A percentile compares a stretch with the other conserved stretches of the same genome.
Evolutionary conservation across 2,888 invertebrate genomes (phyloP).

Genomic region (Galeopsomyia nigrocyanea): DNA sequence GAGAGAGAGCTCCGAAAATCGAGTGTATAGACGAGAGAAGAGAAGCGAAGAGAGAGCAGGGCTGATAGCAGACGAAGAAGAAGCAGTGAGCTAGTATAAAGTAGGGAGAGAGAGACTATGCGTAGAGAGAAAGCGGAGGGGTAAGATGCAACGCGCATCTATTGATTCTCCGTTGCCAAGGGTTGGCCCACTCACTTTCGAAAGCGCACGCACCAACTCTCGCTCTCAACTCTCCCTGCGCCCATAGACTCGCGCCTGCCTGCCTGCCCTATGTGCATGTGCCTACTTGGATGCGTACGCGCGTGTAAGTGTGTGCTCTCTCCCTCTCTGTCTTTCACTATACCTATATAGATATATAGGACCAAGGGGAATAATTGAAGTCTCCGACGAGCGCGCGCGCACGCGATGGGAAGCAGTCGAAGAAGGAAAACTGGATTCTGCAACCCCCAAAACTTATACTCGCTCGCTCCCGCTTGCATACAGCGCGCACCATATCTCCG

Average conservation of each 20-base stretch:
- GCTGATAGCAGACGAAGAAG: neutral
- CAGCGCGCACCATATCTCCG: too few species aligned
- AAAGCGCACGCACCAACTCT: slow-evolving; percentile 53
- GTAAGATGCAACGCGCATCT: slow-evolving; percentile 67
- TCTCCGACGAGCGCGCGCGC: slow-evolving; percentile 2
- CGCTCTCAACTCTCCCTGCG: slow-evolving; percentile 5
- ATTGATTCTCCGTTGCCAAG: slow-evolving; percentile 66
- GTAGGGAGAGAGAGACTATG: slow-evolving; percentile 35
- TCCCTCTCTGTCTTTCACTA: too few species aligned
- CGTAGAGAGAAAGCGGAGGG: slow-evolving; percentile 51
- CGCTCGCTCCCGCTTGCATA: too few species aligned
- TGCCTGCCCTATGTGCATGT: too few species aligned
- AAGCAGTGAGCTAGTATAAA: neutral
- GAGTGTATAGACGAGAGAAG: slow-evolving; percentile 3
- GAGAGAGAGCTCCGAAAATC: slow-evolving; percentile 29
- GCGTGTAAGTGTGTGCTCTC: too few species aligned
- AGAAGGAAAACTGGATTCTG: slow-evolving; percentile 55
- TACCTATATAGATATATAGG: neutral
- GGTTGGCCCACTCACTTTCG: slow-evolving; percentile 56
- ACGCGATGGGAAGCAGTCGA: slow-evolving; percentile 18
- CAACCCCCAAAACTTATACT: slow-evolving; percentile 40
- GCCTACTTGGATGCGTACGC: too few species aligned
- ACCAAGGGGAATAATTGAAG: slow-evolving; percentile 26
- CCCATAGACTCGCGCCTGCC: too few species aligned
- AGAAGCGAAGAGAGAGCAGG: neutral